Evolutionary conservation across 2,888 invertebrate genomes (phyloP), one percentile per base, ranked within the genome.

Genomic region (Himalopsyche anomala): DNA sequence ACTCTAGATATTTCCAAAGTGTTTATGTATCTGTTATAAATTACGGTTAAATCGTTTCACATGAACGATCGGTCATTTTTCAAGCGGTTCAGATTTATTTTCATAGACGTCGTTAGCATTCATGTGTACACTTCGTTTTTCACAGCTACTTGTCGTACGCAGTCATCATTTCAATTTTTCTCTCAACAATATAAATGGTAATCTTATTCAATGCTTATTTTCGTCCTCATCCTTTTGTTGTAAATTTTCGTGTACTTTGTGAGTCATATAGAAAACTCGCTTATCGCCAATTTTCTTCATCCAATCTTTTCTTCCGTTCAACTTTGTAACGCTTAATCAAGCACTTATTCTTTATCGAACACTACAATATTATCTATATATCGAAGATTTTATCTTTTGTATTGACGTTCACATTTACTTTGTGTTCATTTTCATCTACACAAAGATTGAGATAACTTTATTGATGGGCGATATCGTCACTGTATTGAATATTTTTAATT

Each of bases 131-230:
- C 80, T 69, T 84, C 84, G 19, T 40, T 54, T 80, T 80, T 56
- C 56, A 45, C 80, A 38, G 74, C 81, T 38, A 69, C 84, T 84
- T 80, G 36, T 81, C 81, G 81, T 81, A 84, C 62, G 36, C 62
- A 81, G 81, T 84, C 81, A 81, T 81, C 69, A 55, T 85, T 85
- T 82, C 85, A 85, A 85, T 82, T 85, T 82, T 54, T 45, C 55
- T 36, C 36, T n/a, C 17, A 45, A 54, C 54, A 80, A 85, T 82
- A 85, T 80, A 56, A 85, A 85, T 85, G 85, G 74, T 82, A 85
- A 82, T 85, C 82, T 82, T 85, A 84, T 56, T 84, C 81, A 81
- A 69, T 5, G 81, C 69, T 51, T 81, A 45, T 38, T 81, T 81
- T 62, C 45, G 12, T 38, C 38, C 74, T 36, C 74, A 74, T 74